These are phyloP conservation scores for Leptodactylus fuscus DNA, from an alignment of 2,113 vertebrate species.

Conservation along the genomic window DNA sequence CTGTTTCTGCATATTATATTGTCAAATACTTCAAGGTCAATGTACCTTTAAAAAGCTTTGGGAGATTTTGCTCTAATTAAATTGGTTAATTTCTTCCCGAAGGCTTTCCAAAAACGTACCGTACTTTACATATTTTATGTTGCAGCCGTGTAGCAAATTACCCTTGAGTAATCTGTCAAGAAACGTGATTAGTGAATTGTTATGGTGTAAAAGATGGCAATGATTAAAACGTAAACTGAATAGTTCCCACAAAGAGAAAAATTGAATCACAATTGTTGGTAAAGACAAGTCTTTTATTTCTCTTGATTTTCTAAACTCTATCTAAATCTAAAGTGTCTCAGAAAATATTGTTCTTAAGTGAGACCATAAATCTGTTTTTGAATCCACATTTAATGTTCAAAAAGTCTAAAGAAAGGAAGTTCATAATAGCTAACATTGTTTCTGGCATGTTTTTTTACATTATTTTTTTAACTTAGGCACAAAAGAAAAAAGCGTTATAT, in stretches of 20 bases:
- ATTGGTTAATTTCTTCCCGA: conserved; percentile 4
- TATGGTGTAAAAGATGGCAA: conserved; percentile 21
- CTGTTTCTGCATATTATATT: conserved; percentile 20
- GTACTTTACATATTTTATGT: conserved; percentile 15
- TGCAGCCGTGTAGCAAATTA: conserved; percentile 25
- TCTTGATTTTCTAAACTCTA: not conserved
- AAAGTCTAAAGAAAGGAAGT: too few species aligned
- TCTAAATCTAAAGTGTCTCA: not conserved
- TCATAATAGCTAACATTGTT: too few species aligned
- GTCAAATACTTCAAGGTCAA: conserved; percentile 22
- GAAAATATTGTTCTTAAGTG: not conserved
- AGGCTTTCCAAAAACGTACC: conserved; percentile 3
- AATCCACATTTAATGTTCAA: too few species aligned
- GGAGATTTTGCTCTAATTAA: conserved; percentile 3
- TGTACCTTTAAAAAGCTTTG: conserved; percentile 9
- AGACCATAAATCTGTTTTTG: too few species aligned
- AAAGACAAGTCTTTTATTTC: not conserved
- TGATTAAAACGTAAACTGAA: not conserved
- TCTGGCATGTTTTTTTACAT: too few species aligned
- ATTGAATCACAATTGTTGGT: not conserved
- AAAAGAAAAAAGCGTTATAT: too few species aligned
- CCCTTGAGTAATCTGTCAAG: conserved; percentile 40
- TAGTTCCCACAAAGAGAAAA: conserved; percentile 3
- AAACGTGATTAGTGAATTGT: conserved; percentile 33
- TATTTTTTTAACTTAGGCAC: too few species aligned